Evolutionary conservation across 2,797 vertebrate species (phyloP), one percentile per base, ranked within the genome.

Genomic region (Phrynocephalus vlangalii): DNA sequence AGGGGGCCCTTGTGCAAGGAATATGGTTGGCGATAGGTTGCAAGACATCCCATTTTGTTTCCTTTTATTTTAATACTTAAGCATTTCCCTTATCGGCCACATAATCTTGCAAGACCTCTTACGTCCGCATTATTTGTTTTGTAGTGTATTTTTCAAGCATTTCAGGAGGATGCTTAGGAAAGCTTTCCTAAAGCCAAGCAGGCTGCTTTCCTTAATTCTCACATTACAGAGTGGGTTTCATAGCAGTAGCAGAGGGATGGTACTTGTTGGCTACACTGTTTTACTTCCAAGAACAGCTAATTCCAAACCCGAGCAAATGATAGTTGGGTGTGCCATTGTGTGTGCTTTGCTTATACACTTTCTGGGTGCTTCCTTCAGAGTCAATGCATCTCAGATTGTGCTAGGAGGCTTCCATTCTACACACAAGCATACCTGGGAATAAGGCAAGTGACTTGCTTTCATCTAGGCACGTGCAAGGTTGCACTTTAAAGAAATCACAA

Each of bases 1-100:
- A 98, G 95, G 97, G 96, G 97, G 96, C 96, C 96, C 92, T 96
- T 93, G 87, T 94, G 92, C 92, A 95, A 95, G 96, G 96, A 97
- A 94, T 94, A 96, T 94, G 90, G 95, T 93, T 97, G 95, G 77
- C 82, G 95, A 93, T 94, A 95, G 94, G 94, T 95, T 95, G 95
- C 94, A 97, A 95, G 91, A 95, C 94, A 94, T 96, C 95, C 94
- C 94, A 48, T 87, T 87, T 94, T 93, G 79, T 80, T 86, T 86
- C 24, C 26, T 86, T 86, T 63, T 22, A 33, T 28, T 48, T 16
- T 28, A 94, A 93, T 92, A 93, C 88, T 91, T 94, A 95, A 96
- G 94, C 89, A 87, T 96, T 94, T 94, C 93, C 87, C 82, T 94
- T 96, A 97, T 96, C 96, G 93, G 82, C 33, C 90, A 91, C 92